Evolutionary conservation across 2,888 invertebrate species (phyloP).

Genomic region (Cabera pusaria): DNA sequence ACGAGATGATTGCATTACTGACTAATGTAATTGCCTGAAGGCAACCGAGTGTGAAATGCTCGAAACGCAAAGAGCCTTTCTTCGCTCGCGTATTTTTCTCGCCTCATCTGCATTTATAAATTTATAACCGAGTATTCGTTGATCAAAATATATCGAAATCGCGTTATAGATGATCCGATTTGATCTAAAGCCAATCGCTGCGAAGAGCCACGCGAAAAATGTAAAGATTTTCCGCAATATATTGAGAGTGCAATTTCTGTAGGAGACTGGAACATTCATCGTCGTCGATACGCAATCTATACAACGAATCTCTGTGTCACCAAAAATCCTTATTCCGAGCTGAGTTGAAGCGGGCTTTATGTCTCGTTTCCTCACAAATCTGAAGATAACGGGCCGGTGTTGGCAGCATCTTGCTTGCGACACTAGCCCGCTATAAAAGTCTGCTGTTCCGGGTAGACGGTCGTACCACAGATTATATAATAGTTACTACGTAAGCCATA

Average conservation of each 20-base stretch:
- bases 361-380: slow-evolving; percentile 65
- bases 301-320: slow-evolving; percentile 48
- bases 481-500: too few relatives aligned
- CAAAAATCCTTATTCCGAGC: slow-evolving; percentile 49
- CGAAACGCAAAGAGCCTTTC: too few relatives aligned
- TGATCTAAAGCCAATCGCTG: slow-evolving; percentile 27
- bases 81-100: too few relatives aligned
- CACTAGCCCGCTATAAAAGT: slow-evolving; percentile 44
- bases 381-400: slow-evolving; percentile 52
- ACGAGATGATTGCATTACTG: slow-evolving; percentile 23
- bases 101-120: too few relatives aligned
- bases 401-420: slow-evolving; percentile 36
- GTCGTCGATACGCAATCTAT: slow-evolving; percentile 48
- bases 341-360: slow-evolving; percentile 56
- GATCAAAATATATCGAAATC: slow-evolving; percentile 23
- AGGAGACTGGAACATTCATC: slow-evolving; percentile 32
- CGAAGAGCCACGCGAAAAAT: slow-evolving; percentile 23
- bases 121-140: slow-evolving; percentile 11
- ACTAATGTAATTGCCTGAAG: slow-evolving; percentile 13
- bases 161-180: slow-evolving; percentile 22
- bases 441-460: slow-evolving; percentile 38
- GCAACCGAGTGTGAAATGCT: slow-evolving; percentile 4
- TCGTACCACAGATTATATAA: too few relatives aligned
- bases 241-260: slow-evolving; percentile 31
- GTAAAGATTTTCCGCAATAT: slow-evolving; percentile 31